Percentiles rank a stretch among this genome's conserved stretches.
Evolutionary conservation across 2,113 vertebrate genomes (phyloP).

Genomic region (Tyrannus savana): DNA sequence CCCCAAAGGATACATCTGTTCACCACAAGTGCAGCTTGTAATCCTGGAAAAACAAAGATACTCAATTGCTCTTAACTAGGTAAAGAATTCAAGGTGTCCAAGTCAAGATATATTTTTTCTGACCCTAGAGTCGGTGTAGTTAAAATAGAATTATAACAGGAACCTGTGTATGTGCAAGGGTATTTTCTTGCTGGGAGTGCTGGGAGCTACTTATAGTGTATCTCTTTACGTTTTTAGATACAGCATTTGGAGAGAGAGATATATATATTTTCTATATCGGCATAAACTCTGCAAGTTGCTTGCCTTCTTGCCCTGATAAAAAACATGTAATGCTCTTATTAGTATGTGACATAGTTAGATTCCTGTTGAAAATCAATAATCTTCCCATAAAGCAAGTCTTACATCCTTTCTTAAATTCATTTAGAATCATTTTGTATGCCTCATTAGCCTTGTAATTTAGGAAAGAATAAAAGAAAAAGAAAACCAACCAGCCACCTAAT

Average conservation of each 20-base stretch:
- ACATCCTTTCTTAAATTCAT: slow-evolving; percentile 63
- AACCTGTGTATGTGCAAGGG: not conserved
- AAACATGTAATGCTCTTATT: slow-evolving; percentile 57
- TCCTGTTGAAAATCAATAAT: slow-evolving; percentile 66
- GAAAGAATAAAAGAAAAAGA: slow-evolving; percentile 55
- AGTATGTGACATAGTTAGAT: slow-evolving; percentile 55
- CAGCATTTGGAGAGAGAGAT: not conserved
- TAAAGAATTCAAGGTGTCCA: not conserved
- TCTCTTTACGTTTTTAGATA: not conserved
- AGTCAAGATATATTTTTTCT: not conserved
- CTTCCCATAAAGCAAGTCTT: slow-evolving; percentile 49
- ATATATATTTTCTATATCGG: not conserved
- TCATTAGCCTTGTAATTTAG: slow-evolving; percentile 65
- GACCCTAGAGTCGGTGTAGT: rapidly evolving
- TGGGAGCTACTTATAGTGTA: not conserved
- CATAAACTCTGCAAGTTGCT: not conserved
- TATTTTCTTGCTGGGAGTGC: not conserved
- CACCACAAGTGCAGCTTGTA: not conserved
- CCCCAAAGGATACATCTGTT: not conserved
- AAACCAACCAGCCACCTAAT: slow-evolving; percentile 55
- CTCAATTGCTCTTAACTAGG: not conserved
- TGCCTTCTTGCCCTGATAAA: not conserved
- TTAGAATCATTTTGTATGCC: slow-evolving; percentile 61
- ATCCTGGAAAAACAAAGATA: not conserved
- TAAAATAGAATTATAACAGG: not conserved